Evolutionary conservation across 2,113 vertebrate genomes (phyloP), one percentile per base, ranked within the genome.

Genomic region (Pseudopipra pipra): DNA sequence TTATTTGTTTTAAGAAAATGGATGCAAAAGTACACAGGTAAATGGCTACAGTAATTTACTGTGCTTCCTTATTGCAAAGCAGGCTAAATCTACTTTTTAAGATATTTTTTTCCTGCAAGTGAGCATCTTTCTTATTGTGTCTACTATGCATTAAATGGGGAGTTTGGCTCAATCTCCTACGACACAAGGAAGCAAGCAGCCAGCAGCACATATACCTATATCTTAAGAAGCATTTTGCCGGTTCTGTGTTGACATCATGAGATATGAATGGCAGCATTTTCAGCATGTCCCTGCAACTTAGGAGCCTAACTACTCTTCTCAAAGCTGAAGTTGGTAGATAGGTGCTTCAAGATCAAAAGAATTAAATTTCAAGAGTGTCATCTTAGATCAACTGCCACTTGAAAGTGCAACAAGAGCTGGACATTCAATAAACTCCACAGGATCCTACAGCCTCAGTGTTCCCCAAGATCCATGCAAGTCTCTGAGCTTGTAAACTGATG

Each of bases 11-110:
- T 79, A 87, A 91, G 55, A 56, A 55, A 93, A 93, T 62, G 75
- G 81, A 89, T 90, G 41, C 76, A 88, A 87, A 93, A 95, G 46
- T 66, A 96, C 47, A 67, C 67, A 94, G 70, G 87, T 90, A 94
- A 96, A 94, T 59, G 63, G 72, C 54, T 67, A 24, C 28, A 63
- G 43, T 67, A 75, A 90, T 95, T 95, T 95, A 74, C 65, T 63
- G 18, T 49, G n/a, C 35, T 62, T 85, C 24, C 51, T 86, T 82
- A 39, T 51, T 90, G 75, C 62, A 73, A 83, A 43, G 35, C 68
- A 94, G 59, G 49, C 47, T 77, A 86, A 90, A 94, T 61, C 56
- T 16, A 44, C n/a, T 55, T 94, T 82, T 74, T 43, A 22, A 75
- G 31, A 18, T 2, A 14, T 54, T 75, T 65, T 83, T 66, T 43